Percentiles rank a stretch among this genome's conserved stretches.
Conservation (phyloP, 2,797 vertebrate species). For the Mus minutoides region DNA sequence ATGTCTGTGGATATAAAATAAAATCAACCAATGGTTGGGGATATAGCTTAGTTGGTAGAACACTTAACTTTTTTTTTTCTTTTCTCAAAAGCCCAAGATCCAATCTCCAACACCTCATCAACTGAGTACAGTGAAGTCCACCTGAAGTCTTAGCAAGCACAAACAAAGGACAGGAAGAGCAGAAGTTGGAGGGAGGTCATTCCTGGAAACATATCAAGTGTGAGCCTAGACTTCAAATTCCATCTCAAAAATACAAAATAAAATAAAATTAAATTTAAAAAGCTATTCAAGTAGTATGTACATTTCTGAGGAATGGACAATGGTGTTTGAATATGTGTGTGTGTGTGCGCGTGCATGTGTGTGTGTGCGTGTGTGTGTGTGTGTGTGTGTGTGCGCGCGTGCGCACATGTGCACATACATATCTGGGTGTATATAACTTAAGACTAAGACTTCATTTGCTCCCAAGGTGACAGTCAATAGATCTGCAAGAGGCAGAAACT, state of each 20-base stretch:
- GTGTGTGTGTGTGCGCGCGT: background rate
- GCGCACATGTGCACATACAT: rapidly evolving
- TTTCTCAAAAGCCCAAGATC: background rate
- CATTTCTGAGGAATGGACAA: background rate
- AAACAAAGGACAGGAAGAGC: background rate
- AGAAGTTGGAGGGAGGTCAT: background rate
- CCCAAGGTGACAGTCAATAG: background rate
- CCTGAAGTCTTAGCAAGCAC: background rate
- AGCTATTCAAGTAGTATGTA: background rate
- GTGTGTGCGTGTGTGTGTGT: background rate
- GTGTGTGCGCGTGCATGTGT: too few relatives aligned
- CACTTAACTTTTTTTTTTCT: background rate
- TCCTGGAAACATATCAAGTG: too few relatives aligned
- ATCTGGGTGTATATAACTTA: background rate
- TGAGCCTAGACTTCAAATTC: background rate
- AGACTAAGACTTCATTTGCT: background rate
- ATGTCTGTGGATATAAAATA: background rate
- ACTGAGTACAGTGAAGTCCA: background rate
- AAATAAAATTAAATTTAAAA: background rate
- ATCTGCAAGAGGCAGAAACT: background rate
- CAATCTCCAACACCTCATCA: background rate
- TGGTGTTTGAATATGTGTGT: background rate
- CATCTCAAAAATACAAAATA: background rate
- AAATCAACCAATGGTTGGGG: background rate
- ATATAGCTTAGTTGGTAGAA: background rate